These are phyloP conservation scores for Scrobipalpa atriplicella DNA, from an alignment of 2,888 invertebrate genomes.

Conservation along the genomic window DNA sequence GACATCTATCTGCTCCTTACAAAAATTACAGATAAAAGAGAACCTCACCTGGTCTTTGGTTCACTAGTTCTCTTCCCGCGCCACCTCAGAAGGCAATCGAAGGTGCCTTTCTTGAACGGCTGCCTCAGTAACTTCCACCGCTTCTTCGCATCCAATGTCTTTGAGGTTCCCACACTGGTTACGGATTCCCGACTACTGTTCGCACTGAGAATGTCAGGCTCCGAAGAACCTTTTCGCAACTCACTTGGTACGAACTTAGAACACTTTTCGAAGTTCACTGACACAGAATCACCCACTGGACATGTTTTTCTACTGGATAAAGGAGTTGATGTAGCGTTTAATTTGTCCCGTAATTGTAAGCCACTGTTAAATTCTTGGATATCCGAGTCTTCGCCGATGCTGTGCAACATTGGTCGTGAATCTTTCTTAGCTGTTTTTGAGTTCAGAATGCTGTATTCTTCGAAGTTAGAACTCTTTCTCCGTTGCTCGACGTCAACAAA, in stretches of 20 bases:
- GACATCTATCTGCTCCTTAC: too few species aligned
- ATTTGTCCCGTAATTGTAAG: slow-evolving; percentile 55
- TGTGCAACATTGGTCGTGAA: slow-evolving; percentile 56
- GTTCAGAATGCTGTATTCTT: slow-evolving; percentile 72
- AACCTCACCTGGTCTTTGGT: slow-evolving; percentile 59
- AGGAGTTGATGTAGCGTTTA: slow-evolving; percentile 67
- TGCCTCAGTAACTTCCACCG: slow-evolving; percentile 69
- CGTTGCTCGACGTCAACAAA: slow-evolving; percentile 66
- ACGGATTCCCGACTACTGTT: slow-evolving; percentile 42
- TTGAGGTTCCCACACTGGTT: slow-evolving; percentile 51
- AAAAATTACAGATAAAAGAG: too few species aligned
- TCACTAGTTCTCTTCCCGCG: slow-evolving; percentile 64
- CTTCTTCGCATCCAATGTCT: slow-evolving; percentile 64
- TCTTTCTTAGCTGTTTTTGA: slow-evolving; percentile 52
- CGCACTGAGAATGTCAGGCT: slow-evolving; percentile 67
- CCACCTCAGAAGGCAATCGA: slow-evolving; percentile 74
- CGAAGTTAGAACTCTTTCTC: slow-evolving; percentile 69
- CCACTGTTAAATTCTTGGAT: slow-evolving; percentile 59
- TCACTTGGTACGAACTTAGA: slow-evolving; percentile 56
- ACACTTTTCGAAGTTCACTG: slow-evolving; percentile 68
- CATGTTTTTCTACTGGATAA: slow-evolving; percentile 66
- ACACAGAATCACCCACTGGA: slow-evolving; percentile 59
- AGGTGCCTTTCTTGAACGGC: slow-evolving; percentile 68
- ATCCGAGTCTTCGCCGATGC: slow-evolving; percentile 62
- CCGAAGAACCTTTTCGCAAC: slow-evolving; percentile 68